phyloP scores from a whole-genome alignment of 2,888 invertebrate genomes.

The Girardia tigrina region DNA sequence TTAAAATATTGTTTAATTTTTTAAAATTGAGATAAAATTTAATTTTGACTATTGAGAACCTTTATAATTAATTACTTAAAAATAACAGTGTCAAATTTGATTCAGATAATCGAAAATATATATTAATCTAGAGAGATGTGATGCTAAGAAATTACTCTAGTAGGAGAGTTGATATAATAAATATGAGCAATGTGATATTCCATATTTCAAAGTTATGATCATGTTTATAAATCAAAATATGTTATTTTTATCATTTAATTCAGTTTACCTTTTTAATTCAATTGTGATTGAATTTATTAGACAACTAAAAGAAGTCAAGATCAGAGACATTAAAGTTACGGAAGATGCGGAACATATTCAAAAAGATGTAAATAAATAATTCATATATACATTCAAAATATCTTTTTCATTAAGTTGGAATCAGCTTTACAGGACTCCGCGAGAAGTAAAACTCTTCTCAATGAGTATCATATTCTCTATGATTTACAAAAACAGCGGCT shows the following conservation, averaged over 20 bases:
- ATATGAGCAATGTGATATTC: too few species aligned
- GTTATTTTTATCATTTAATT: background rate
- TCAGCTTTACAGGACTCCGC: slow-evolving; percentile 1
- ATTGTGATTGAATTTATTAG: background rate
- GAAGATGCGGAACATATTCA: slow-evolving; percentile 5
- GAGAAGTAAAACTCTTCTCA: background rate
- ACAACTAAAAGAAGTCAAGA: background rate
- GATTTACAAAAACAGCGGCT: background rate
- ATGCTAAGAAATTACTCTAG: too few species aligned
- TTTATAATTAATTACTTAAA: too few species aligned
- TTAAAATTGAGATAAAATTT: too few species aligned
- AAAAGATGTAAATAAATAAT: background rate
- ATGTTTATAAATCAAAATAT: too few species aligned
- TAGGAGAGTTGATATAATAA: too few species aligned
- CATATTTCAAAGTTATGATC: too few species aligned
- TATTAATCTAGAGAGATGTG: too few species aligned
- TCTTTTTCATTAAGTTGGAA: background rate
- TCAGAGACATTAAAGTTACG: background rate
- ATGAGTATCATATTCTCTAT: background rate
- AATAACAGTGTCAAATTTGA: too few species aligned
- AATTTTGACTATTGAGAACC: too few species aligned
- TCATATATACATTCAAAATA: background rate
- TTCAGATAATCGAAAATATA: too few species aligned
- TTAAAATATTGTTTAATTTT: too few species aligned
- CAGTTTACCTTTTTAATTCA: background rate